phyloP scores from a whole-genome alignment of 2,797 vertebrate genomes.

The Oreonectes daqikongensis region DNA sequence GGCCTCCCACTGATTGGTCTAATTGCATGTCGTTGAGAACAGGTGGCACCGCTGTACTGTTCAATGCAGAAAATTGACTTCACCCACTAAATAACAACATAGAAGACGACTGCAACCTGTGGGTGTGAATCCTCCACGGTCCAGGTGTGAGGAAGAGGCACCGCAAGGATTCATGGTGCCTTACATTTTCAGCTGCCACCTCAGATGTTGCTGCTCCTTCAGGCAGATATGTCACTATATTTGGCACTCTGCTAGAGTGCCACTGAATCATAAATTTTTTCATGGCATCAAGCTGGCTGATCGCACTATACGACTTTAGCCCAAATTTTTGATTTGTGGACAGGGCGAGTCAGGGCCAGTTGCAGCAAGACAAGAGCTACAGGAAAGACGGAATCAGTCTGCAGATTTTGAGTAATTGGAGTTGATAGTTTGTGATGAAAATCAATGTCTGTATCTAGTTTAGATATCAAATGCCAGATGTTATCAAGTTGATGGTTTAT shows the following conservation, averaged over 20 bases:
- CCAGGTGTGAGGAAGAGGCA: constrained; percentile 15
- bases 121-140: constrained; percentile 15
- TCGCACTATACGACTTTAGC: not conserved
- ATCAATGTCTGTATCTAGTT: no score
- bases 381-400: no score
- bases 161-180: not conserved
- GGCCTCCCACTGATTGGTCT: constrained; percentile 38
- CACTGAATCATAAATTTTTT: not conserved
- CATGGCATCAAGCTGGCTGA: not conserved
- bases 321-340: not conserved
- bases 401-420: no score
- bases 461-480: not conserved
- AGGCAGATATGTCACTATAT: constrained; percentile 20
- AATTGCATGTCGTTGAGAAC: constrained; percentile 39
- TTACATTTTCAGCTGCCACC: constrained; percentile 34
- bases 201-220: constrained; percentile 8
- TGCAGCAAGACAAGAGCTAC: no score
- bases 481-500: not conserved
- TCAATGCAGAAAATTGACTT: constrained; percentile 40
- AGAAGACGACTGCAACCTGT: constrained; percentile 16
- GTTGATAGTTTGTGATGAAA: no score
- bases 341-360: not conserved
- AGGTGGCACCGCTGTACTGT: constrained; percentile 46
- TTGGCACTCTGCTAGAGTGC: not conserved
- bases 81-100: constrained; percentile 40